These are phyloP conservation scores for Notothenia coriiceps DNA, from an alignment of 2,113 vertebrate genomes.

Conservation along the genomic window DNA sequence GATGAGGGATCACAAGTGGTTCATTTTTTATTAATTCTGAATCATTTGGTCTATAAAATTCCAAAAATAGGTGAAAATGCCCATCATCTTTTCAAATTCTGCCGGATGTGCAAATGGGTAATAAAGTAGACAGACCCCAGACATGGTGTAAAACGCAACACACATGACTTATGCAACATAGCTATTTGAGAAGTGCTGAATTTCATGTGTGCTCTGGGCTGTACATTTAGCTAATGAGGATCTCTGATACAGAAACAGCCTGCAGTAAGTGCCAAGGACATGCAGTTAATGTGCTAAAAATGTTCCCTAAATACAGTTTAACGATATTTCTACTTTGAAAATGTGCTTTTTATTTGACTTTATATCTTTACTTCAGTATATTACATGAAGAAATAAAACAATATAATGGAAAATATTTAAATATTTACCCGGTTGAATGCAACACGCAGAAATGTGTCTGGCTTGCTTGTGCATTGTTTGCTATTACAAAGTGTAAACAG, in stretches of 20 bases:
- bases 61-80: neutral
- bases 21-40: neutral
- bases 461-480: too few species aligned
- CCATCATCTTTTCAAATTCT: too few species aligned
- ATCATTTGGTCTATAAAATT: neutral
- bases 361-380: too few species aligned
- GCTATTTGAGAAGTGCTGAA: conserved; percentile 54
- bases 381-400: too few species aligned
- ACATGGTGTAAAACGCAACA: conserved; percentile 29
- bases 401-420: too few species aligned
- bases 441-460: too few species aligned
- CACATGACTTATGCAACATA: conserved; percentile 39
- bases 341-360: too few species aligned
- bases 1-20: neutral
- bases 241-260: conserved; percentile 17
- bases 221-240: conserved; percentile 65
- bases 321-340: too few species aligned
- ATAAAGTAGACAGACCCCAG: conserved; percentile 7
- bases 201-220: conserved; percentile 50
- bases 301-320: too few species aligned
- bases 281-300: neutral
- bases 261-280: conserved; percentile 7
- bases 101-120: neutral
- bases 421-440: too few species aligned
- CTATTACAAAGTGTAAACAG: too few species aligned